These are phyloP conservation scores for Rattus norvegicus DNA, from an alignment of 2,113 vertebrate species.

Conservation along the genomic window GRCr8 NC_086027.1:35127001-35127500, in stretches of 20 bases:
- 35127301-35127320: constrained; percentile 27
- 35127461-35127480: neutral
- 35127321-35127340: neutral
- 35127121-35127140: constrained; percentile 1
- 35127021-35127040: neutral
- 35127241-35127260: neutral
- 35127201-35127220: neutral
- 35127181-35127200: neutral
- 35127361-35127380: neutral
- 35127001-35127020: neutral
- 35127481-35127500: neutral
- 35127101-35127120: neutral
- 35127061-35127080: neutral
- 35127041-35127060: neutral
- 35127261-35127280: neutral
- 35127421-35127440: neutral
- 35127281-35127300: neutral
- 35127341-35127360: neutral
- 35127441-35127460: neutral
- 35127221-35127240: neutral
- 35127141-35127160: constrained; percentile 16
- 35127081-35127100: no score
- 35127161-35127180: constrained; percentile 6
- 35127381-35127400: neutral
- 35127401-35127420: neutral